Conservation (phyloP, 2,113 vertebrate species). For the Cyanoramphus novaezelandiae region DNA sequence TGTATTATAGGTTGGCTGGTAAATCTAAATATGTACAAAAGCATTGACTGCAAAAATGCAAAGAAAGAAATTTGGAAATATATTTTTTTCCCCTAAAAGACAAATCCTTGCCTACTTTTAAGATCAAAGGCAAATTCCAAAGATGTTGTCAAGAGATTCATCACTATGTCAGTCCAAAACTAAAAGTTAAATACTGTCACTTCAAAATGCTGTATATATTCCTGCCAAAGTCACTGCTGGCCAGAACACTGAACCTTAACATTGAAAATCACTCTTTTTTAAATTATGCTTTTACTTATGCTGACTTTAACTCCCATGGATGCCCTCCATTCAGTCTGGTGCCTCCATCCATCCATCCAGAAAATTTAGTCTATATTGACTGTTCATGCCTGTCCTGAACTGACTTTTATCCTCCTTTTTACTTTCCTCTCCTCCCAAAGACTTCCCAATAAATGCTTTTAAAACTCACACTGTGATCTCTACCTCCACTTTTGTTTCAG, state of each 20-base stretch:
- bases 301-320: not conserved
- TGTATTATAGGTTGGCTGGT: not conserved
- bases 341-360: not conserved
- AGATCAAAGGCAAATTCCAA: not conserved
- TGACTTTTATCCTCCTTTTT: not conserved
- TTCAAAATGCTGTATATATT: not conserved
- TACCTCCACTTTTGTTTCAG: constrained; percentile 7
- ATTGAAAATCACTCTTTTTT: not conserved
- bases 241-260: not conserved
- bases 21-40: not conserved
- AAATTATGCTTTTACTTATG: not conserved
- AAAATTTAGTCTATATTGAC: not conserved
- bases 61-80: not conserved
- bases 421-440: not conserved
- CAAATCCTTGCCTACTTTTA: not conserved
- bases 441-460: not conserved
- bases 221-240: not conserved
- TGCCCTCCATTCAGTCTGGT: not conserved
- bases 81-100: not conserved
- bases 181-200: not conserved
- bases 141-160: not conserved
- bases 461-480: not conserved
- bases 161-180: not conserved
- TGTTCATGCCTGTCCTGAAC: not conserved
- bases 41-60: not conserved